Evolutionary conservation across 1,140 invertebrate genomes (phyloP), one percentile per base, ranked within the genome.

Genomic region (Drosophila equinoxialis): DNA sequence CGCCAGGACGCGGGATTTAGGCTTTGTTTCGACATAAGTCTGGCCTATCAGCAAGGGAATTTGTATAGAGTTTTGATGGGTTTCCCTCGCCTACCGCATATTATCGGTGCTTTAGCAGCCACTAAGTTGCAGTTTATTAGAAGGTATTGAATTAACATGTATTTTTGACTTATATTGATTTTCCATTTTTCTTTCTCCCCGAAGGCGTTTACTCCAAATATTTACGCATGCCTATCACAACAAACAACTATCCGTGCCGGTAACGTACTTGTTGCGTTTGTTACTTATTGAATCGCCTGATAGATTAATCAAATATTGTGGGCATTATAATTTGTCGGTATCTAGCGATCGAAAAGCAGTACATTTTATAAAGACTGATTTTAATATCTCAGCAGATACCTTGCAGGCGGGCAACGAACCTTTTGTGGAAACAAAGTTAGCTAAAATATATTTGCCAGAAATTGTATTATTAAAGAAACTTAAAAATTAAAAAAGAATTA

Each of bases 211-310:
- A 30, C 79, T 94, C n/a, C 45, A 89, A 76, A 92, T 93, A 10
- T 94, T 95, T 93, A 93, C 93, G 65, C 78, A 81, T 68, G 94
- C 92, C 33, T 95, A 94, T 75, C 94, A 87, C 73, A 94, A 92
- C 68, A 94, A 93, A 86, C 92, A 92, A 55, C 74, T 94, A 0
- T 89, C 74, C 2, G 94, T 93, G 73, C 93, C 94, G 42, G 63
- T 82, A n/a, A 61, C 77, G 33, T 87, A 87, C 71, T 69, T 93
- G 55, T 74, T 91, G 79, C 81, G 90, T 51, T 33, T 93, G 37
- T 61, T 90, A 4, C 58, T 92, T 11, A 85, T 91, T 65, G 71
- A 90, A 17, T 73, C 77, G 17, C 37, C 58, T 17, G 45, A 72
- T 11, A 71, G 84, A n/a, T 14, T 93, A 1, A 33, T 66, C 6